Conservation (phyloP, 2,888 invertebrate species). For the Apantesis nais region DNA sequence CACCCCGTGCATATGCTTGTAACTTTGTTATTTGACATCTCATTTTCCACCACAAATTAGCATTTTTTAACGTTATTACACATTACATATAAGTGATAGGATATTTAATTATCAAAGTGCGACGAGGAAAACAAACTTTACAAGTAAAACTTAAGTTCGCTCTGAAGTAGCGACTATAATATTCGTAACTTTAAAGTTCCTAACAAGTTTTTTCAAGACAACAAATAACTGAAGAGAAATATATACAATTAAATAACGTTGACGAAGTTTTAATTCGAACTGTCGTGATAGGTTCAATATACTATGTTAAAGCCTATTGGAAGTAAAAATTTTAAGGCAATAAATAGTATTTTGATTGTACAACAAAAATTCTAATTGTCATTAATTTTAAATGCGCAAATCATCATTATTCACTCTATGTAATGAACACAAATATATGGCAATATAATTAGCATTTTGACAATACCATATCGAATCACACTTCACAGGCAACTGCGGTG, state of each 20-base stretch:
- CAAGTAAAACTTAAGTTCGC: slow-evolving; percentile 15
- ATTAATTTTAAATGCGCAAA: slow-evolving; percentile 21
- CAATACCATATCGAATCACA: slow-evolving; percentile 30
- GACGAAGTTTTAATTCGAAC: neutral
- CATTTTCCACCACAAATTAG: slow-evolving; percentile 33
- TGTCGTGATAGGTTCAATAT: too few species aligned
- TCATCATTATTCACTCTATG: slow-evolving; percentile 32
- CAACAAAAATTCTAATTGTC: neutral
- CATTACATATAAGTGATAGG: too few species aligned
- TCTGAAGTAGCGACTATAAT: slow-evolving; percentile 5
- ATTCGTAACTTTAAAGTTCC: neutral
- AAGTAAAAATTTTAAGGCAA: too few species aligned
- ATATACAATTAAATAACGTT: neutral
- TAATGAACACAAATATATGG: slow-evolving; percentile 37
- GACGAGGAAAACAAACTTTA: slow-evolving; percentile 19
- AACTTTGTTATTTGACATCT: slow-evolving; percentile 46
- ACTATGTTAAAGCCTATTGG: too few species aligned
- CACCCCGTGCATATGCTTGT: slow-evolving; percentile 38
- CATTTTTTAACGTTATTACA: slow-evolving; percentile 14
- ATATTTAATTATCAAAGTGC: slow-evolving; percentile 27
- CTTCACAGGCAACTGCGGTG: slow-evolving; percentile 39
- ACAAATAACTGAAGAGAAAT: neutral
- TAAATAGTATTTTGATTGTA: too few species aligned
- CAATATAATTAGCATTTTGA: slow-evolving; percentile 39
- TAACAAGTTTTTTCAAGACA: too few species aligned